Conservation (phyloP, 1,140 invertebrate genomes). For the Tetranychus cinnabarinus region DNA sequence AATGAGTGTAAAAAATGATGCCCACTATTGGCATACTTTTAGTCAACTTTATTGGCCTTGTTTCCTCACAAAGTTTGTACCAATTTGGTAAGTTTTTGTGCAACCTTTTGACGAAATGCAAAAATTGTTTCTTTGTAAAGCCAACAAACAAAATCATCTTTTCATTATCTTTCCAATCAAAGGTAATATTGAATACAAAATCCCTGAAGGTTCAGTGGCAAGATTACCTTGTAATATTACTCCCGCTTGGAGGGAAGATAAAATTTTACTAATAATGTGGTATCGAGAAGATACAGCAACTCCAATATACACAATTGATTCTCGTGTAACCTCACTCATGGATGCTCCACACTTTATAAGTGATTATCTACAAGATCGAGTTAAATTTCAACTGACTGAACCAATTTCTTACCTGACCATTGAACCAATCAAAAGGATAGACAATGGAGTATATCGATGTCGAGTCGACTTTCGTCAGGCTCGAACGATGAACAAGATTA, state of each 20-base stretch:
- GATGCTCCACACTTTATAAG: slow-evolving; percentile 3
- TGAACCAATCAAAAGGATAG: slow-evolving; percentile 19
- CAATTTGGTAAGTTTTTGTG: no score
- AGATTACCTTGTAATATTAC: slow-evolving; percentile 60
- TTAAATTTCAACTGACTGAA: slow-evolving; percentile 19
- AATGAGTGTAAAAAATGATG: no score
- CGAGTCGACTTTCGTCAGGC: slow-evolving; percentile 64
- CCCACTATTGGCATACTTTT: no score
- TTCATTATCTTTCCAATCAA: no score
- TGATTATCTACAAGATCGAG: neutral
- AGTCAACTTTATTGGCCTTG: no score
- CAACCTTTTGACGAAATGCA: no score
- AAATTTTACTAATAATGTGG: slow-evolving; percentile 73
- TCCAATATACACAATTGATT: slow-evolving; percentile 15
- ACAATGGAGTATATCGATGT: slow-evolving; percentile 59
- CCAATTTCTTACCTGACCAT: slow-evolving; percentile 5
- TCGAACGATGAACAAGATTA: slow-evolving; percentile 58
- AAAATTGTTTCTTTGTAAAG: no score
- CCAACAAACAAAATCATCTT: no score
- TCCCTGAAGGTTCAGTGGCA: slow-evolving; percentile 32
- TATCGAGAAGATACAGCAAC: slow-evolving; percentile 39
- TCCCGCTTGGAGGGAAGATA: slow-evolving; percentile 40
- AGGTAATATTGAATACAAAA: slow-evolving; percentile 18
- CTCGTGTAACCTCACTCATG: slow-evolving; percentile 8
- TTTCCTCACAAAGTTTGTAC: no score